These are phyloP conservation scores for Zonotrichia albicollis DNA, from an alignment of 2,797 vertebrate species.

Conservation along the genomic window DNA sequence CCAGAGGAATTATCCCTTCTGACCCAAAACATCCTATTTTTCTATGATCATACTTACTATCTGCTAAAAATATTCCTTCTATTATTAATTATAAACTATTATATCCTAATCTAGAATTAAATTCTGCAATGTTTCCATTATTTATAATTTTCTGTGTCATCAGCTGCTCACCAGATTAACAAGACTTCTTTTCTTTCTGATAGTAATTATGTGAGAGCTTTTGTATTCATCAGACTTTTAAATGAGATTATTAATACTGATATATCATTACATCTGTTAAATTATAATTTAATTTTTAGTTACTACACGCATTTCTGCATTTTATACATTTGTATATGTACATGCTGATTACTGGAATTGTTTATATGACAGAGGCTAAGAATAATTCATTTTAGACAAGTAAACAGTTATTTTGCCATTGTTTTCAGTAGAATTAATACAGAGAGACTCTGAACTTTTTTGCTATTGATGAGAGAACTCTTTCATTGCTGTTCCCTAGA, in stretches of 20 bases:
- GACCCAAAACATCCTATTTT: neutral
- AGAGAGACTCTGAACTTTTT: neutral
- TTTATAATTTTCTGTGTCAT: conserved; percentile 68
- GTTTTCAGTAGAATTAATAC: neutral
- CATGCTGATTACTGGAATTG: neutral
- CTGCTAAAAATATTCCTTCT: conserved; percentile 25
- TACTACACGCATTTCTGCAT: conserved; percentile 29
- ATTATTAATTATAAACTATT: conserved; percentile 48
- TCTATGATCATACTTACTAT: neutral
- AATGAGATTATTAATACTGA: conserved; percentile 66
- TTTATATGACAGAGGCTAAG: neutral
- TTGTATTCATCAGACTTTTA: conserved; percentile 62
- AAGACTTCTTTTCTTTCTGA: conserved; percentile 30
- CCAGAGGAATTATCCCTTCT: neutral
- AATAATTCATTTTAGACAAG: conserved; percentile 10
- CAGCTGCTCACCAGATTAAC: conserved; percentile 54
- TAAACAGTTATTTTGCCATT: neutral
- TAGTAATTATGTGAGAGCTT: conserved; percentile 47
- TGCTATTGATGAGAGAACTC: neutral
- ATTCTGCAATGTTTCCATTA: conserved; percentile 61
- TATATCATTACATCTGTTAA: conserved; percentile 51
- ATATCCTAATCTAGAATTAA: conserved; percentile 61
- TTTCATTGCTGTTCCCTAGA: neutral
- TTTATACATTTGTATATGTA: neutral
- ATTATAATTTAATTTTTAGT: conserved; percentile 61